Conservation (phyloP, 2,113 vertebrate genomes). For the Coryphaenoides rupestris region DNA sequence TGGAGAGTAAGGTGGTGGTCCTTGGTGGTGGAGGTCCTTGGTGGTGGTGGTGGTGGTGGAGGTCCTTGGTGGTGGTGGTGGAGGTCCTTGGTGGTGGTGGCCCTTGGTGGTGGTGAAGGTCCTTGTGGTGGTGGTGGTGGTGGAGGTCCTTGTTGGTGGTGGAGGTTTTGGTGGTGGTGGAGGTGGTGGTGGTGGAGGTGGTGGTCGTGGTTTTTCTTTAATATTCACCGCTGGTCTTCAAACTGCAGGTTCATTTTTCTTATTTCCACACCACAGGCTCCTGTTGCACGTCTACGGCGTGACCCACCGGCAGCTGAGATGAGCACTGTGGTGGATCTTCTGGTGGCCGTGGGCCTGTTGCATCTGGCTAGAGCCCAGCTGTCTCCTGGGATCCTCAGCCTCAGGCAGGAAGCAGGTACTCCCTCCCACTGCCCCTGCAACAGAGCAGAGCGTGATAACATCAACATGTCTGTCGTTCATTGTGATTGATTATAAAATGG, state of each 20-base stretch:
- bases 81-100: neutral
- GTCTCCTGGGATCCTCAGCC: neutral
- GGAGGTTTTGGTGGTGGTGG: no score
- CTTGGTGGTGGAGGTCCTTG: no score
- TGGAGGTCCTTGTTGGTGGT: neutral
- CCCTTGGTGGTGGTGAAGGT: no score
- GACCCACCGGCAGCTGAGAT: constrained; percentile 1
- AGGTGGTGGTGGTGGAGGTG: no score
- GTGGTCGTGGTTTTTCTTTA: neutral
- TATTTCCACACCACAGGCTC: neutral
- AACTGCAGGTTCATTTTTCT: neutral
- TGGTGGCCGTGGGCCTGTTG: constrained; percentile 25
- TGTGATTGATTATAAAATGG: neutral
- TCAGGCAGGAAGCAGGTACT: constrained; percentile 19
- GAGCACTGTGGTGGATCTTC: constrained; percentile 1
- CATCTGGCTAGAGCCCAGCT: constrained; percentile 5
- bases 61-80: no score
- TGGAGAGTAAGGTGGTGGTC: neutral
- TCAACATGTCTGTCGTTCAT: neutral
- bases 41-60: no score
- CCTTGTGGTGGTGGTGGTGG: no score
- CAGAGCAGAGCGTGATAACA: neutral
- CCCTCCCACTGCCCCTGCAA: neutral
- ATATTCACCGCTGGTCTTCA: neutral
- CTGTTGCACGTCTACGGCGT: neutral